phyloP scores from a whole-genome alignment of 2,797 vertebrate genomes.

The Lagorchestes hirsutus region DNA sequence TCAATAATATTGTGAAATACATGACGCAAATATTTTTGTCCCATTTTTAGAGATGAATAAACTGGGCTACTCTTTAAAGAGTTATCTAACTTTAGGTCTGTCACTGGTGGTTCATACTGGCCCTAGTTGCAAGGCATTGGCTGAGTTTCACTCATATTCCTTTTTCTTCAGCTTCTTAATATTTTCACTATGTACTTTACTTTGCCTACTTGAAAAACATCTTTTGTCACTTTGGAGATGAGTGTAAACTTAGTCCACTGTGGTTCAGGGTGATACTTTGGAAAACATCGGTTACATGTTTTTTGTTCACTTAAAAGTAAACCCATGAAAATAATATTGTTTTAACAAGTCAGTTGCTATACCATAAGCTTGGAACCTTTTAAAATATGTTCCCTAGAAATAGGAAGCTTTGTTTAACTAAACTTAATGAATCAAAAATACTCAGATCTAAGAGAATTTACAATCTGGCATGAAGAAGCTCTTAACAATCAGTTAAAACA shows the following conservation, averaged over 20 bases:
- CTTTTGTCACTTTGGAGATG: slow-evolving; percentile 13
- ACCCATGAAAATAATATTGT: neutral
- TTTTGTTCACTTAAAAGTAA: slow-evolving; percentile 13
- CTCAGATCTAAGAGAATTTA: neutral
- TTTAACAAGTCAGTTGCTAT: neutral
- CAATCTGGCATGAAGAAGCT: neutral
- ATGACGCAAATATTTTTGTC: no score
- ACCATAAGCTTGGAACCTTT: neutral
- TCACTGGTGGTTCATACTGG: no score
- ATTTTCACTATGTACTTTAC: no score
- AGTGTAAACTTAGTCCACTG: neutral
- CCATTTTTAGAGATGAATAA: no score
- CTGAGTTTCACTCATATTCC: neutral
- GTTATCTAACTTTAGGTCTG: no score
- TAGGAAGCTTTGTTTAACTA: neutral
- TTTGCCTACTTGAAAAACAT: neutral
- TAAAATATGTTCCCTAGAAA: neutral
- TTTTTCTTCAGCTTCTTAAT: neutral
- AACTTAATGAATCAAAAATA: slow-evolving; percentile 28
- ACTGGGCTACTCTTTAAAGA: no score
- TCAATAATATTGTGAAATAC: no score
- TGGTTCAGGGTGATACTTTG: neutral
- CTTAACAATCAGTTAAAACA: neutral
- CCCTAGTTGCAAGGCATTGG: no score
- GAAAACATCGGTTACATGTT: neutral